These are phyloP conservation scores for Sinocyclocheilus maitianheensis DNA, from an alignment of 2,113 vertebrate genomes.

Conservation along the genomic window DNA sequence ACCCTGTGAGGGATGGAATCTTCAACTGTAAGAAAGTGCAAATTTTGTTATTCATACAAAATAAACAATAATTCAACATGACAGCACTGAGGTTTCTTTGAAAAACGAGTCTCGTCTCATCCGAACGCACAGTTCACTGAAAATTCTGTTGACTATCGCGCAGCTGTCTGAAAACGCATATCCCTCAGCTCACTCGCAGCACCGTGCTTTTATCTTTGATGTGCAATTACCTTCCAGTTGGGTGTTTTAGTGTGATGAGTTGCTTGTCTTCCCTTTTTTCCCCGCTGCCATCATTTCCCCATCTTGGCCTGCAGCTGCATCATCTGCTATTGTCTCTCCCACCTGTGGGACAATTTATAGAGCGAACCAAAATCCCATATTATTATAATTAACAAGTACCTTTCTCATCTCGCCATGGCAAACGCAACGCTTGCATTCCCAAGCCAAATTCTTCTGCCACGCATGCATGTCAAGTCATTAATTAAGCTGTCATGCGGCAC, in stretches of 20 bases:
- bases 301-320: constrained; percentile 61
- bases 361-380: constrained; percentile 56
- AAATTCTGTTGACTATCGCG: constrained; percentile 19
- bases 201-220: constrained; percentile 39
- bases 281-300: constrained; percentile 54
- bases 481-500: constrained; percentile 64
- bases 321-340: constrained; percentile 62
- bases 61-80: not conserved
- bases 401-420: constrained; percentile 42
- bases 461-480: constrained; percentile 61
- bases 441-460: constrained; percentile 53
- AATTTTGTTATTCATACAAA: not conserved
- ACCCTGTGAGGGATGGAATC: not conserved
- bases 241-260: constrained; percentile 52
- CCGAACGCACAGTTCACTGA: not conserved
- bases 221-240: constrained; percentile 59
- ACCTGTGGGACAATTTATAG: constrained; percentile 61
- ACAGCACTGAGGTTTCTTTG: not conserved
- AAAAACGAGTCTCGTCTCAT: not conserved
- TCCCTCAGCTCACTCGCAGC: constrained; percentile 18
- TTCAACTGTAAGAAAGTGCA: not conserved
- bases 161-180: constrained; percentile 30
- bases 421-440: constrained; percentile 38
- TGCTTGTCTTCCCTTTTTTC: constrained; percentile 50
- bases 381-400: constrained; percentile 67